Base-by-base conservation (phyloP, 2,888 invertebrate species). In the Allolobophora icterica region DNA sequence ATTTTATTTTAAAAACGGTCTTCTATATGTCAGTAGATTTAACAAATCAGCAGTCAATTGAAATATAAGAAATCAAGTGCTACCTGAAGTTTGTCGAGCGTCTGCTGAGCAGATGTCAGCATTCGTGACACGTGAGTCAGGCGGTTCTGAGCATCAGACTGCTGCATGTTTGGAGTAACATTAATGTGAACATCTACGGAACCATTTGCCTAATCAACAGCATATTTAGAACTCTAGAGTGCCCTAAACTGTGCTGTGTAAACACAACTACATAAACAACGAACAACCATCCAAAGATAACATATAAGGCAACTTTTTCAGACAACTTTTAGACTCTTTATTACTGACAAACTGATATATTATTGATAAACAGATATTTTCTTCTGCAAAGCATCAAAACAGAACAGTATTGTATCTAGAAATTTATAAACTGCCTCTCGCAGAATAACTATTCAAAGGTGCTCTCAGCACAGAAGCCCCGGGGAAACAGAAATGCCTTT, bases 91-190 rank as follows among this genome's bases (percentile, higher is more conserved):
- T 95, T 94, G 89, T 94, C 94, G 38, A 96, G 94, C 2, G 96
- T 95, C 89, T 95, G 94, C 92, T 95, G 95, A 5, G 96, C 96
- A 84, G 96, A 94, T 84, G 95, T 94, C 89, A 96, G 93, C 96
- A 96, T 96, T 84, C 94, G 94, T 34, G 94, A 93, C 8, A 95
- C 95, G 89, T 94, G 94, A 89, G 94, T 94, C 45, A 95, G 93
- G 87, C 95, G 94, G 89, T 94, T 94, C 84, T 94, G 94, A 6
- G 95, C 94, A 89, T 95, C 95, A 91, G 94, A 94, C 89, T 92
- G 93, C 71, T 90, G 83, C 0, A 35, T 24, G 17, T 35, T 42
- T 84, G 84, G 84, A 34, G 84, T 84, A 33, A 91, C 91, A 93
- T 95, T 95, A 89, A 95, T 95, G 92, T 95, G 95, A 35, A 95